Conservation (phyloP, 2,113 vertebrate species). For the Zapornia atra region DNA sequence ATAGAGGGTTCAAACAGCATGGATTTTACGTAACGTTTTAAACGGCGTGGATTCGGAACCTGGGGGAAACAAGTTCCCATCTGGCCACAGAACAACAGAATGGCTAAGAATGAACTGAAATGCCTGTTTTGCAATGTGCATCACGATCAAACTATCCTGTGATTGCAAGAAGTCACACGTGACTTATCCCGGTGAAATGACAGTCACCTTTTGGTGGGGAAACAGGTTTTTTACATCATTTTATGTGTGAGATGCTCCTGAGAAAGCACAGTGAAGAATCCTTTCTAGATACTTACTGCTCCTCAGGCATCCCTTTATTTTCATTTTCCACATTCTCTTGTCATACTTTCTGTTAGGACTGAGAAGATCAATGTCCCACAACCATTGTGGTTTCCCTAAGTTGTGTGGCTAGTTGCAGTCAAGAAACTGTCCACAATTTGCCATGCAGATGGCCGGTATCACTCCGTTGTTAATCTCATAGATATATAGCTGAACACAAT, state of each 20-base stretch:
- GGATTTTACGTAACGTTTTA: background rate
- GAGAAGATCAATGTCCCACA: background rate
- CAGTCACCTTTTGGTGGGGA: background rate
- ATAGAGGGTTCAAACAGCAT: background rate
- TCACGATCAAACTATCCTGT: background rate
- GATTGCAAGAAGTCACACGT: background rate
- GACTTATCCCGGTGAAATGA: background rate
- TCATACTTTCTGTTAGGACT: background rate
- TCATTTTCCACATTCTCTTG: background rate
- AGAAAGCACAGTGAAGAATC: background rate
- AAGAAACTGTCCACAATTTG: background rate
- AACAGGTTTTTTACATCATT: background rate
- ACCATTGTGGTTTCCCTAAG: background rate
- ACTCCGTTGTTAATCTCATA: background rate
- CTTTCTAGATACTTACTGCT: background rate
- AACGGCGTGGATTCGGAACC: background rate
- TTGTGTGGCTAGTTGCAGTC: background rate
- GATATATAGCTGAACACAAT: background rate
- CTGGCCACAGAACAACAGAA: background rate
- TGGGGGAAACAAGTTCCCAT: background rate
- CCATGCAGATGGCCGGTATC: background rate
- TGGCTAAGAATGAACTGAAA: background rate
- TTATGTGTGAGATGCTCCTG: background rate
- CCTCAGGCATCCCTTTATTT: accelerated
- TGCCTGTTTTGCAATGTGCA: background rate